A percentile compares a stretch with the other conserved stretches of the same genome.
Conservation (phyloP, 35 echinoderm and acorn worm genomes). For the Lytechinus variegatus region DNA sequence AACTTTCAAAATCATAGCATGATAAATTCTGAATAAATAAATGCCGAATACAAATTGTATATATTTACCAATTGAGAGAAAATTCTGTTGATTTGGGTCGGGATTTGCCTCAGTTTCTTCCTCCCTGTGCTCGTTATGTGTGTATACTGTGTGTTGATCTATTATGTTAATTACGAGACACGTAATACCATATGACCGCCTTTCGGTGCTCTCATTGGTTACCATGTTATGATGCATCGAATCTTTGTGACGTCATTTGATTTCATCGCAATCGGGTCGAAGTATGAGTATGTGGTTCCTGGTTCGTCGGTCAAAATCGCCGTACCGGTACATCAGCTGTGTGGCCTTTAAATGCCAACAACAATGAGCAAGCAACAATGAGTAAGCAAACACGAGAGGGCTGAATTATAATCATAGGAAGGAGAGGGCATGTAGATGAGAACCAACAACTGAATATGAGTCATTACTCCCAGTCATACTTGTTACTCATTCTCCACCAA, state of each 20-base stretch:
- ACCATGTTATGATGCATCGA: constrained; percentile 30
- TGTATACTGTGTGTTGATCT: constrained; percentile 26
- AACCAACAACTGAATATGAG: too few relatives aligned
- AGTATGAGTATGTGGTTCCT: too few relatives aligned
- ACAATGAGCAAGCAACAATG: too few relatives aligned
- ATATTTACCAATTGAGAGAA: background rate
- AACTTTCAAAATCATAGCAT: background rate
- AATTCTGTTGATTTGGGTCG: background rate
- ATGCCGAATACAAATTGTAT: background rate
- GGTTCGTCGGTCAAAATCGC: too few relatives aligned
- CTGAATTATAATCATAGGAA: too few relatives aligned
- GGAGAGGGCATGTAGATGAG: too few relatives aligned
- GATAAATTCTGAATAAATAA: background rate
- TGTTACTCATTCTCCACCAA: too few relatives aligned
- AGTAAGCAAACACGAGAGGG: too few relatives aligned
- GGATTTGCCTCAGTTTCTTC: background rate
- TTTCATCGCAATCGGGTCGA: background rate
- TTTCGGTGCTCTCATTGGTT: constrained; percentile 31
- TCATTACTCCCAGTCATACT: too few relatives aligned
- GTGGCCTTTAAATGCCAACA: too few relatives aligned
- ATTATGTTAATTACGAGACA: constrained; percentile 35
- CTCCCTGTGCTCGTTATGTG: background rate
- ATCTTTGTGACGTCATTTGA: constrained; percentile 42
- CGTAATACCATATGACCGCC: constrained; percentile 46
- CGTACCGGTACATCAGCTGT: too few relatives aligned